Evolutionary conservation across 30 jellyfish, hydroid and myxozoan genomes (phyloP), one percentile per base, ranked within the genome.

Genomic region (Euphysa ruthae): DNA sequence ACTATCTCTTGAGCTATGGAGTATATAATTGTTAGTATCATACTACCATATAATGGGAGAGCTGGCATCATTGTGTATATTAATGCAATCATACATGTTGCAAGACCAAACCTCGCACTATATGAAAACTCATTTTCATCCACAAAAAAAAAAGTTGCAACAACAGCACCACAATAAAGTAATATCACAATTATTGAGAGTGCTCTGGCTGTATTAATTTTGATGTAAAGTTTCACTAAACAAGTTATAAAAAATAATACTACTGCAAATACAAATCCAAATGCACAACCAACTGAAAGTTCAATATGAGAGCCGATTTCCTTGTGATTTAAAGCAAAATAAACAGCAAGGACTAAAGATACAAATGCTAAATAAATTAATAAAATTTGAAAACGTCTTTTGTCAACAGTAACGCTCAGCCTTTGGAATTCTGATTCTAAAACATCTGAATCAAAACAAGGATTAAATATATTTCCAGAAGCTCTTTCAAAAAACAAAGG

Each of bases 401-500:
- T 68, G 58, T 90, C 98, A 34, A 90, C 95, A 54, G 72, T 85
- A 19, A 83, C 89, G 62, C 92, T 79, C 51, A 91, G 80, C 31
- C 94, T 85, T 75, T 85, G 70, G 63, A 82, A 91, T 69, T 91
- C 99, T 28, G 88, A 61, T 61, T 82, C 99, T 49, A 91, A 57
- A 24, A 75, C 82, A 18, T 78, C 93, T 4, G 95, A 91, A 51
- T 91, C 95, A 55, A 91, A 82, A 12, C 93, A 55, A 6, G 99
- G 93, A 15, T 91, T 84, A 93, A 95, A 83, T 1, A 91, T 26
- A 51, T 92, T 78, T 43, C 94, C 83, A 13, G 98, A 90, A 32
- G 98, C 98, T 70, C 98, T 69, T 34, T 90, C 98, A 64, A 90
- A 90, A 62, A 90, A 81, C 18, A 90, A 54, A 16, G 98, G 98